Evolutionary conservation across 2,888 invertebrate species (phyloP).

Genomic region (Tetragnatha montana): DNA sequence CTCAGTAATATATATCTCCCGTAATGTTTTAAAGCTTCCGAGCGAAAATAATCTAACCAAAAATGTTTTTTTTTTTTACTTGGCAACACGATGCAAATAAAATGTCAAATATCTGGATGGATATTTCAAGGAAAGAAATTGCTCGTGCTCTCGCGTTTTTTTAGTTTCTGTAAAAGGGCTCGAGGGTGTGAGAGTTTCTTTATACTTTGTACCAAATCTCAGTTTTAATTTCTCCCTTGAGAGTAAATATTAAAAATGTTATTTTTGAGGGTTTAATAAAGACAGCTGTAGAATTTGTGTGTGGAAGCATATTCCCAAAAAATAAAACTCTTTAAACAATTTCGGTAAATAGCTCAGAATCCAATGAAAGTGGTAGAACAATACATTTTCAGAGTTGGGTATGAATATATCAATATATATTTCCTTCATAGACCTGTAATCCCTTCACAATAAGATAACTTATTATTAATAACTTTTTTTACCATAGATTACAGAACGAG

Average conservation of each 20-base stretch:
- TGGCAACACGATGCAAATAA: conserved; percentile 42
- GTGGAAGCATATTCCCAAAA: too few relatives aligned
- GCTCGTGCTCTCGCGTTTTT: background rate
- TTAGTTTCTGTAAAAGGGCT: background rate
- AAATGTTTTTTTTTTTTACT: conserved; percentile 20
- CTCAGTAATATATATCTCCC: conserved; percentile 53
- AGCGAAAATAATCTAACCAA: conserved; percentile 47
- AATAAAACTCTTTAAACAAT: too few relatives aligned
- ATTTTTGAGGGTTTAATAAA: background rate
- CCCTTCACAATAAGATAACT: too few relatives aligned
- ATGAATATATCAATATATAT: too few relatives aligned
- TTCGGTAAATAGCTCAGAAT: too few relatives aligned
- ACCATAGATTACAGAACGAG: too few relatives aligned
- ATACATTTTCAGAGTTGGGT: too few relatives aligned
- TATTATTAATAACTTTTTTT: too few relatives aligned
- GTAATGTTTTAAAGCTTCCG: conserved; percentile 61
- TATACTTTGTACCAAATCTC: background rate
- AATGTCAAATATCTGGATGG: conserved; percentile 29
- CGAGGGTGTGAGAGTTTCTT: background rate
- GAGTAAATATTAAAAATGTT: background rate
- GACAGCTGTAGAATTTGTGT: too few relatives aligned
- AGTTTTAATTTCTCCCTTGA: background rate
- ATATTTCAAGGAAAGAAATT: conserved; percentile 33
- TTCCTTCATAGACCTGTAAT: too few relatives aligned
- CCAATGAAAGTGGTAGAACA: too few relatives aligned